Base-by-base conservation (phyloP, 2,888 invertebrate genomes). In the Thumatha senex region DNA sequence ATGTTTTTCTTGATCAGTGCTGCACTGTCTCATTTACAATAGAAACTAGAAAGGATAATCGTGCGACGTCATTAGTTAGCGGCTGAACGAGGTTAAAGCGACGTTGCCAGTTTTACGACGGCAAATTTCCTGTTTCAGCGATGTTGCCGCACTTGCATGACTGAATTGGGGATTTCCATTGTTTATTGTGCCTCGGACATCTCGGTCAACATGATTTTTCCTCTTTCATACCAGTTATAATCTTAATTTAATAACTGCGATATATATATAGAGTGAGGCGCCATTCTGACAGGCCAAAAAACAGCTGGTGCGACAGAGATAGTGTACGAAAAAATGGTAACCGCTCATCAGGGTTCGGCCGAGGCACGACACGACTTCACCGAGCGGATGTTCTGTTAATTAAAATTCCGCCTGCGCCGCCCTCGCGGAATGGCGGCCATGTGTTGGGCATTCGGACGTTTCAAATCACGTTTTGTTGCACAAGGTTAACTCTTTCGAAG, bases 391-490 rank as follows among this genome's bases (percentile, higher is more conserved):
- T 91, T 90, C 91, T 89, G 89, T 89, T 91, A 91, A 91, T 91
- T 91, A 91, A 91, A 90, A 91, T 91, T 91, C 91, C 89, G 91
- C 89, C 90, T 89, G 89, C 83, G 88, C 89, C 90, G 87, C 90
- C 90, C 90, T 90, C 90, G 89, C 90, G 89, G 89, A 89, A 89
- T 90, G 89, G 89, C 85, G 84, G 90, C 90, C 90, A 90, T 90
- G 90, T 90, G 90, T 89, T 88, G 81, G 77, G 81, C 84, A 78
- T 80, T 86, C 83, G 85, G 85, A 84, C 88, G 89, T 86, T 86
- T 84, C 87, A 85, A 85, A 79, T 85, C 86, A 83, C 82, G 84
- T 84, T 86, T 78, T 81, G 87, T 88, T 89, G 84, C 88, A 90
- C 89, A 90, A 90, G 89, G 89, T 89, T 88, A 86, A 79, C 78